Conservation (phyloP, 1,140 invertebrate genomes). For the Octopus sinensis region DNA sequence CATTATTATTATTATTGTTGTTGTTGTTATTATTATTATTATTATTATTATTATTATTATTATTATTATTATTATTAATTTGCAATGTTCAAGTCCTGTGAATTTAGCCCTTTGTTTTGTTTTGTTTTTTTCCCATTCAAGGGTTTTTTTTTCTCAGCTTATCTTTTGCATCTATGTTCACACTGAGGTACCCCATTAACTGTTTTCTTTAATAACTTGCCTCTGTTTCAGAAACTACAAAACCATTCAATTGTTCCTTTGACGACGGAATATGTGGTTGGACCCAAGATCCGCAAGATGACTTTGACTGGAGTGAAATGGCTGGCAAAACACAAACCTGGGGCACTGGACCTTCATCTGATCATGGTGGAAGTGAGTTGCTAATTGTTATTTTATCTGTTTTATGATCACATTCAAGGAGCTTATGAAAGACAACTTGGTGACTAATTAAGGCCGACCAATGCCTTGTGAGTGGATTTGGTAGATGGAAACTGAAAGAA, state of each 20-base stretch:
- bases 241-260: constrained; percentile 46
- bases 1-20: no score
- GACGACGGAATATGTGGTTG: constrained; percentile 43
- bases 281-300: constrained; percentile 60
- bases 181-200: not conserved
- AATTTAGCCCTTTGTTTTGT: no score
- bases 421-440: constrained; percentile 37
- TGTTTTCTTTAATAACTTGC: not conserved
- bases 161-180: not conserved
- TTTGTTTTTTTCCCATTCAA: no score
- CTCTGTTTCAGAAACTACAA: not conserved
- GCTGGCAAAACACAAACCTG: constrained; percentile 61
- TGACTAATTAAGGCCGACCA: constrained; percentile 61
- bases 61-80: no score
- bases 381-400: not conserved
- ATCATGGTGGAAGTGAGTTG: constrained; percentile 43
- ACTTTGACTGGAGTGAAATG: constrained; percentile 73
- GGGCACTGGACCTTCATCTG: constrained; percentile 38
- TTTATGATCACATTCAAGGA: not conserved
- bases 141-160: not conserved
- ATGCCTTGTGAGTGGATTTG: no score
- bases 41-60: no score
- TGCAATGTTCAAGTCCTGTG: no score
- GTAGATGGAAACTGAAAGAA: no score
- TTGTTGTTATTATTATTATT: no score